Conservation (phyloP, 2,888 invertebrate species). For the Epirrhoe alternata region DNA sequence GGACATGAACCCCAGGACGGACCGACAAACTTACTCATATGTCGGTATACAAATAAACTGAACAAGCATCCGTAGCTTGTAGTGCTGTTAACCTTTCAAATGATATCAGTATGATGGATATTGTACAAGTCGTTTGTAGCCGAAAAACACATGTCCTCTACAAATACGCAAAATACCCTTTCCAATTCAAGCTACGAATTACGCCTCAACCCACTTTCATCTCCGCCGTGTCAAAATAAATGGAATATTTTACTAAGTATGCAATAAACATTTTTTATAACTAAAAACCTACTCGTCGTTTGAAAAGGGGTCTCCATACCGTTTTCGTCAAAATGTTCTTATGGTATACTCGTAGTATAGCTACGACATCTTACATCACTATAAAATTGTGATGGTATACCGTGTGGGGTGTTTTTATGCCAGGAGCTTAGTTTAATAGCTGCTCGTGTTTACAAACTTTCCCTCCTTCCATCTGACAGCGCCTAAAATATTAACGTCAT, state of each 20-base stretch:
- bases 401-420: conserved; percentile 31
- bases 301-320: conserved; percentile 3
- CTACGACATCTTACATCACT: conserved; percentile 18
- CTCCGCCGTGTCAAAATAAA: not conserved
- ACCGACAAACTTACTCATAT: conserved; percentile 43
- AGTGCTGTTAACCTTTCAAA: not conserved
- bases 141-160: not conserved
- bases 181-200: not conserved
- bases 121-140: not conserved
- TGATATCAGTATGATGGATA: not conserved
- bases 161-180: not conserved
- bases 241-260: not conserved
- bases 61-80: conserved; percentile 8
- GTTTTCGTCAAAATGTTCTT: conserved; percentile 18
- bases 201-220: not conserved
- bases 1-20: conserved; percentile 48
- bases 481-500: conserved; percentile 54
- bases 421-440: conserved; percentile 32
- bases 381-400: conserved; percentile 28
- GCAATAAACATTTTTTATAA: not conserved
- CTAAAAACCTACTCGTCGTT: not conserved
- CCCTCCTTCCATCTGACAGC: conserved; percentile 53
- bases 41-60: conserved; percentile 36
- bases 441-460: conserved; percentile 64
- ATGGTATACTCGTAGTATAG: no score